These are phyloP conservation scores for Equus przewalskii DNA, from an alignment of 2,113 vertebrate genomes.

Conservation along the genomic window DNA sequence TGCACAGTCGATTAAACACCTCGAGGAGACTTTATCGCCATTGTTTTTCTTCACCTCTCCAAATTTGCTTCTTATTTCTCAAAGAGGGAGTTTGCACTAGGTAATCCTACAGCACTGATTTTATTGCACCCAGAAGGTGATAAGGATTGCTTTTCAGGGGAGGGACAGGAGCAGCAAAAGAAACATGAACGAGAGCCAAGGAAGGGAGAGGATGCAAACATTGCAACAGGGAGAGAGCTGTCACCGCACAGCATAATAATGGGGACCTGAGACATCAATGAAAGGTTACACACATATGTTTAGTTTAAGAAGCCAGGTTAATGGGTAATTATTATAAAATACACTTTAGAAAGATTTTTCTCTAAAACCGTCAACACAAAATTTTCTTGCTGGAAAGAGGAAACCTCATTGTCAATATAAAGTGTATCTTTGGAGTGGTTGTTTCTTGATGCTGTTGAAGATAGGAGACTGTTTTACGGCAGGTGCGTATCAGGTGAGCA, in stretches of 20 bases:
- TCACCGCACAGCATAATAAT: background rate
- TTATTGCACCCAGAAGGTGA: background rate
- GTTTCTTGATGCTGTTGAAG: background rate
- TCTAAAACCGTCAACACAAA: background rate
- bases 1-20: conserved; percentile 36
- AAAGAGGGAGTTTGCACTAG: background rate
- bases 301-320: background rate
- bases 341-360: background rate
- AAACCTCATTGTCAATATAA: background rate
- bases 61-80: conserved; percentile 30
- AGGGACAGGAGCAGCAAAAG: background rate
- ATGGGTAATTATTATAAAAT: background rate
- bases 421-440: background rate
- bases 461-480: background rate
- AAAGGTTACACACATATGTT: background rate
- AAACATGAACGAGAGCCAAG: background rate
- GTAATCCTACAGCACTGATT: background rate
- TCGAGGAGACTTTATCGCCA: background rate
- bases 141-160: background rate
- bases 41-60: background rate
- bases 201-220: background rate
- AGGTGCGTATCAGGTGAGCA: background rate
- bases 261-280: background rate
- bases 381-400: background rate
- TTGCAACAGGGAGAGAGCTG: background rate